These are phyloP conservation scores for Clamator glandarius DNA, from an alignment of 2,797 vertebrate genomes.

Conservation along the genomic window DNA sequence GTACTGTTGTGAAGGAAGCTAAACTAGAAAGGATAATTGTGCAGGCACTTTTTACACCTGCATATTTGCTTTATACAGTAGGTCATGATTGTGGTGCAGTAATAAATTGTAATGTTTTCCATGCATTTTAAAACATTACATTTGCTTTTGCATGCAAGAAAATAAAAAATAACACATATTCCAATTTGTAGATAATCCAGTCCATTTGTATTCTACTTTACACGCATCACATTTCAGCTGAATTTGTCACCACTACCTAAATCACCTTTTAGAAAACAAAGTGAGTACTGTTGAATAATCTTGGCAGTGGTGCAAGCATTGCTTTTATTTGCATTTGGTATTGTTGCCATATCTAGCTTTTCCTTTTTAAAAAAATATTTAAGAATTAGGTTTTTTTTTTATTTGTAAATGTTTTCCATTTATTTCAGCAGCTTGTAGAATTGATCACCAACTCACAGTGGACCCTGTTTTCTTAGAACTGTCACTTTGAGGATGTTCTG, in stretches of 20 bases:
- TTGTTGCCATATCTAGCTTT: not conserved
- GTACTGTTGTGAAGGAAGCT: not conserved
- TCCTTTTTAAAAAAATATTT: not conserved
- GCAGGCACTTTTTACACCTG: not conserved
- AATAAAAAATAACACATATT: slow-evolving; percentile 36
- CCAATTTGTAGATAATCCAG: slow-evolving; percentile 35
- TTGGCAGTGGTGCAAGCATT: not conserved
- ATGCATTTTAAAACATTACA: not conserved
- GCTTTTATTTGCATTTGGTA: not conserved
- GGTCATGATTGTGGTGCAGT: not conserved
- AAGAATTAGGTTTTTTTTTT: not conserved
- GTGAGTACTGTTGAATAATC: slow-evolving; percentile 1
- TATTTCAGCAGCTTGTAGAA: not conserved
- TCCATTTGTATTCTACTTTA: slow-evolving; percentile 33
- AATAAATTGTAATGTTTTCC: slow-evolving; percentile 38
- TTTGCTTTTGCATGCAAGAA: slow-evolving; percentile 5
- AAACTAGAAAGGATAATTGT: not conserved
- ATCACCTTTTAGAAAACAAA: not conserved
- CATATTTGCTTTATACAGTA: not conserved
- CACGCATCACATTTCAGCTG: not conserved
- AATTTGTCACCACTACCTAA: slow-evolving; percentile 1
- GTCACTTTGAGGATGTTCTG: not conserved
- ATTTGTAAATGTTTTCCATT: not conserved
- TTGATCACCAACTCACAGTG: not conserved
- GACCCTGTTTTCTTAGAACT: not conserved